Conservation (phyloP, 2,113 vertebrate genomes). For the Spheniscus mendiculus region DNA sequence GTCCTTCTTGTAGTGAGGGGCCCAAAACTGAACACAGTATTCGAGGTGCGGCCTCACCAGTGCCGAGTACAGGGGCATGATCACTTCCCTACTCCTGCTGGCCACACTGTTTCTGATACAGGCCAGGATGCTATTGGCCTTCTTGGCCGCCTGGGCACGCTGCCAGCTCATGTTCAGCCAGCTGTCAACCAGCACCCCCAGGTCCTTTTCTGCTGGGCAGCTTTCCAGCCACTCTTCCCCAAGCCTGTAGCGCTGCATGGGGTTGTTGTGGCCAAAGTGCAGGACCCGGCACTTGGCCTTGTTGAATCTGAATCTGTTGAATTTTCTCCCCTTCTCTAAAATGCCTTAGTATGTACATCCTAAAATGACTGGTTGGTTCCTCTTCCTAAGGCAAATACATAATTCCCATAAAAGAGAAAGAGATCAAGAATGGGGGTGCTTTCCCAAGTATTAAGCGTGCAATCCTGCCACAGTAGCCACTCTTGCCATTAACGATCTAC, state of each 20-base stretch:
- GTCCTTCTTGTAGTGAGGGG: not conserved
- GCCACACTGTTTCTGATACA: not conserved
- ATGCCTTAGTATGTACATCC: not conserved
- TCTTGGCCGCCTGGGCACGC: not conserved
- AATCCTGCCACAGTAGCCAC: not conserved
- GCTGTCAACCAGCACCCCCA: not conserved
- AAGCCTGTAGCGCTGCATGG: rapidly evolving
- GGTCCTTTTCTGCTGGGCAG: not conserved
- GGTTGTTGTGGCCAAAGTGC: not conserved
- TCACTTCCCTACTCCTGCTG: not conserved
- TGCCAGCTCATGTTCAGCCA: not conserved
- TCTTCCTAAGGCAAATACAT: not conserved
- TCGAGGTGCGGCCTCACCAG: not conserved
- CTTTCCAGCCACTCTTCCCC: not conserved
- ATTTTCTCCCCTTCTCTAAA: not conserved
- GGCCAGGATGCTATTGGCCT: not conserved
- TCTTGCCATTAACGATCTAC: not conserved
- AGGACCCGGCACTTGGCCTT: not conserved
- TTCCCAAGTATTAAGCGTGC: not conserved
- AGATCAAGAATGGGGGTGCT: not conserved
- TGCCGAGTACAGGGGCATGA: not conserved
- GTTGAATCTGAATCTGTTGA: not conserved
- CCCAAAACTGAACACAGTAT: not conserved
- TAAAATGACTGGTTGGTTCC: not conserved
- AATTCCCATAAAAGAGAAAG: not conserved